A percentile compares a stretch with the other conserved stretches of the same genome.
Conservation (phyloP, 2,113 vertebrate genomes). For the Merops nubicus region DNA sequence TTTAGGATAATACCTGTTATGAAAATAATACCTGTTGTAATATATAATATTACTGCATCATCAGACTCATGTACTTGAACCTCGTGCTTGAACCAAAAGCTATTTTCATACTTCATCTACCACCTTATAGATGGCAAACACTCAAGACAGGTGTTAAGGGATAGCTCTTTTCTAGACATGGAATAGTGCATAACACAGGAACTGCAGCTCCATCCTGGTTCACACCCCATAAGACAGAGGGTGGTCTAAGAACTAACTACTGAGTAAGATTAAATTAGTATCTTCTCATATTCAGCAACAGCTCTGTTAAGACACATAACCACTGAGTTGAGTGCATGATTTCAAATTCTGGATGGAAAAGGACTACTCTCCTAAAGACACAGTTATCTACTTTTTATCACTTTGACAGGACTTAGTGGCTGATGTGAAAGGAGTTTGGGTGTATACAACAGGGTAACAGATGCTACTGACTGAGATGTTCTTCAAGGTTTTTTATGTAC, state of each 20-base stretch:
- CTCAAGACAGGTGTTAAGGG: not conserved
- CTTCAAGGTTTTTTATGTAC: not conserved
- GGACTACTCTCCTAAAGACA: not conserved
- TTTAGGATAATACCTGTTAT: not conserved
- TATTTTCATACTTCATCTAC: not conserved
- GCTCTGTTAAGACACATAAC: not conserved
- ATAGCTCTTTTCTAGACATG: not conserved
- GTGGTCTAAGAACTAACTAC: not conserved
- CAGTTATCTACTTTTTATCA: not conserved
- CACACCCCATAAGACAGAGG: not conserved
- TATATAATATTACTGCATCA: not conserved
- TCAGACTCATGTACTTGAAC: not conserved
- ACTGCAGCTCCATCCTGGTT: not conserved
- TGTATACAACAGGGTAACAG: not conserved
- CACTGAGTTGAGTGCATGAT: not conserved
- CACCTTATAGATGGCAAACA: not conserved
- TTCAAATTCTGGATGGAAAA: not conserved
- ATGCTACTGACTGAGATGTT: not conserved
- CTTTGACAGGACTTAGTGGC: not conserved
- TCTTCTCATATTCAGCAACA: not conserved
- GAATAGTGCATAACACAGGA: not conserved
- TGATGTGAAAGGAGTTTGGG: not conserved
- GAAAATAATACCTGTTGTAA: not conserved
- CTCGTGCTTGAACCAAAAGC: not conserved
- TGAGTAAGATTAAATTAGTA: not conserved